A percentile compares a stretch with the other conserved stretches of the same genome.
phyloP scores from a whole-genome alignment of 2,888 invertebrate species.

The Aspidapion aeneum region DNA sequence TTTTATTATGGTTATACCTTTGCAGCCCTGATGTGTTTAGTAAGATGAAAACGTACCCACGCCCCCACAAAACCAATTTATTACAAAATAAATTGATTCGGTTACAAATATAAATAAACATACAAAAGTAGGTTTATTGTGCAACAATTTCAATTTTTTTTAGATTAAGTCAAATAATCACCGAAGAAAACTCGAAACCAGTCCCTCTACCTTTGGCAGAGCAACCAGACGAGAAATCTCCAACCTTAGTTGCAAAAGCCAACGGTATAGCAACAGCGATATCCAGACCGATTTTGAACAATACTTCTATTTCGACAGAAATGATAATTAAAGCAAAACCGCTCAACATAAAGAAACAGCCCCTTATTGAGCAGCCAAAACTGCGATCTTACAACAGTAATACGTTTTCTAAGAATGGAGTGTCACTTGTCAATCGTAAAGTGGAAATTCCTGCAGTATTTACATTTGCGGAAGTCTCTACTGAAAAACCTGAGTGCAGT shows the following conservation, averaged over 20 bases:
- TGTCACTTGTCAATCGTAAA: conserved; percentile 65
- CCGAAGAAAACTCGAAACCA: conserved; percentile 41
- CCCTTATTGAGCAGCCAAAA: conserved; percentile 76
- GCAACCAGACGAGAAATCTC: conserved; percentile 40
- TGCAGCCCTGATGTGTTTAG: too few relatives aligned
- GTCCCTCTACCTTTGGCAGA: conserved; percentile 49
- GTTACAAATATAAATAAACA: too few relatives aligned
- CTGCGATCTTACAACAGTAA: conserved; percentile 57
- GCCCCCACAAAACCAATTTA: too few relatives aligned
- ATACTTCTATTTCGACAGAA: conserved; percentile 34
- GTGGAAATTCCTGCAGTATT: conserved; percentile 83
- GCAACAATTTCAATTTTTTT: too few relatives aligned
- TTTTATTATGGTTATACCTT: too few relatives aligned
- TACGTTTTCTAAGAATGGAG: conserved; percentile 54
- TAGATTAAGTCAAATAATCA: conserved; percentile 28
- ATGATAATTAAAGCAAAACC: conserved; percentile 75
- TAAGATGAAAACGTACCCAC: too few relatives aligned
- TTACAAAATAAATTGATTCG: too few relatives aligned
- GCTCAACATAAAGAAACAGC: conserved; percentile 77
- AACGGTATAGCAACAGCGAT: conserved; percentile 11
- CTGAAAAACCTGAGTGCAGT: conserved; percentile 13
- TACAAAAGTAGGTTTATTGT: too few relatives aligned
- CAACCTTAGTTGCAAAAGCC: conserved; percentile 22
- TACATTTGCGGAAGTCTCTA: conserved; percentile 56
- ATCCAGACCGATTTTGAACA: conserved; percentile 7